Evolutionary conservation across 2,113 vertebrate species (phyloP).

Genomic region (Xiphias gladius): DNA sequence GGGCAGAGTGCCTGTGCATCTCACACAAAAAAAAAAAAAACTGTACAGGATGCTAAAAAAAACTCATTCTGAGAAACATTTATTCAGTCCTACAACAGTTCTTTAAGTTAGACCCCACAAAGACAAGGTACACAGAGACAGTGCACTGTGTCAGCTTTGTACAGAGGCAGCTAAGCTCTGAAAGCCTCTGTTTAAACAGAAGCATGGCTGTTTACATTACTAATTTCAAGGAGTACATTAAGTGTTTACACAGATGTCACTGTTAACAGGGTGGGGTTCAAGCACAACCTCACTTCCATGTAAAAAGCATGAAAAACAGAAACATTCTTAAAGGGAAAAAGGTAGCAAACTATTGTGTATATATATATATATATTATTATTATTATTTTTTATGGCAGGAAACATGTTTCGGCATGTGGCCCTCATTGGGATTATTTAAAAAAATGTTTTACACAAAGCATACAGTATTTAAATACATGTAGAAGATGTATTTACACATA

Average conservation of each 20-base stretch:
- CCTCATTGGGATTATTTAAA: too few species aligned
- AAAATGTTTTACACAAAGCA: too few species aligned
- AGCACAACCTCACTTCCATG: neutral
- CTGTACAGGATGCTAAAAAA: constrained; percentile 54
- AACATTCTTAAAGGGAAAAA: neutral
- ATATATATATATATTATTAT: too few species aligned
- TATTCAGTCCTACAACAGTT: neutral
- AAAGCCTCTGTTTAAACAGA: neutral
- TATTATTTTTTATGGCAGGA: neutral
- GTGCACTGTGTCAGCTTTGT: neutral
- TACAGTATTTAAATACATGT: neutral
- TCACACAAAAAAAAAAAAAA: neutral
- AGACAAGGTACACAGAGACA: neutral
- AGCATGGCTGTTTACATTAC: neutral
- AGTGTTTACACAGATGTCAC: neutral
- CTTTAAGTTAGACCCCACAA: neutral
- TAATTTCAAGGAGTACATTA: neutral
- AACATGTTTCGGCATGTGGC: too few species aligned
- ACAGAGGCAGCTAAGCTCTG: neutral
- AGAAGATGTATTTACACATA: neutral
- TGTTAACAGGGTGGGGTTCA: constrained; percentile 10
- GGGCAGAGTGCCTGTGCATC: neutral
- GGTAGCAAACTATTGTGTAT: neutral
- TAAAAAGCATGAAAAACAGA: neutral
- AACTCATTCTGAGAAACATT: neutral